phyloP scores from a whole-genome alignment of 2,888 invertebrate genomes.

The Bedellia somnulentella region DNA sequence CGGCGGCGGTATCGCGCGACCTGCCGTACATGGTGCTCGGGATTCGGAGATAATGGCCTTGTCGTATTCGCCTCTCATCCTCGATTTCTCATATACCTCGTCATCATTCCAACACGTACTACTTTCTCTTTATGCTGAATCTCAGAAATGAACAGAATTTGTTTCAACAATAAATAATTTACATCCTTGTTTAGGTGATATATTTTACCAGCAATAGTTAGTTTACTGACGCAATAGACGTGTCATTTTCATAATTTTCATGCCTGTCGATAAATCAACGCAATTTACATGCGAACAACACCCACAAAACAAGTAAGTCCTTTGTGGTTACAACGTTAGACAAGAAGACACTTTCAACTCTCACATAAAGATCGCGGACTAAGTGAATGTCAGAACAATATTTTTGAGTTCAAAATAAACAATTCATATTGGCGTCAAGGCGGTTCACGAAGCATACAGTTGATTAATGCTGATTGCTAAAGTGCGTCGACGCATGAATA shows the following conservation, averaged over 20 bases:
- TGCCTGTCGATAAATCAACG: conserved; percentile 37
- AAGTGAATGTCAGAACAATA: conserved; percentile 23
- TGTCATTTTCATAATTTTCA: too few relatives aligned
- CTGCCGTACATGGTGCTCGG: too few relatives aligned
- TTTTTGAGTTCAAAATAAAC: conserved; percentile 41
- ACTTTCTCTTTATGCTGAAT: too few relatives aligned
- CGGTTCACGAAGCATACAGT: conserved; percentile 33
- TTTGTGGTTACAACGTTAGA: background rate
- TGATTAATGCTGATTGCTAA: conserved; percentile 60
- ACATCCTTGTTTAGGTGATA: too few relatives aligned
- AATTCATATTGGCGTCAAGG: conserved; percentile 36
- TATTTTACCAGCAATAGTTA: too few relatives aligned
- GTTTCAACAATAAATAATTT: too few relatives aligned
- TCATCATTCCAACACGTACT: too few relatives aligned
- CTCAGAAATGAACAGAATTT: too few relatives aligned
- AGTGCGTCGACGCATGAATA: conserved; percentile 55
- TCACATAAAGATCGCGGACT: conserved; percentile 3
- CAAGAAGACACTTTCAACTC: conserved; percentile 3
- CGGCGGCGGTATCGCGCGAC: conserved; percentile 16
- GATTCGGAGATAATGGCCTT: too few relatives aligned
- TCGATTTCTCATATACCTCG: too few relatives aligned
- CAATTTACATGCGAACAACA: conserved; percentile 30
- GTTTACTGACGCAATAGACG: too few relatives aligned
- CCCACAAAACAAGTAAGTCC: background rate
- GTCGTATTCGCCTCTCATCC: too few relatives aligned